Base-by-base conservation (phyloP, 2,888 invertebrate species). In the Homarus gammarus region DNA sequence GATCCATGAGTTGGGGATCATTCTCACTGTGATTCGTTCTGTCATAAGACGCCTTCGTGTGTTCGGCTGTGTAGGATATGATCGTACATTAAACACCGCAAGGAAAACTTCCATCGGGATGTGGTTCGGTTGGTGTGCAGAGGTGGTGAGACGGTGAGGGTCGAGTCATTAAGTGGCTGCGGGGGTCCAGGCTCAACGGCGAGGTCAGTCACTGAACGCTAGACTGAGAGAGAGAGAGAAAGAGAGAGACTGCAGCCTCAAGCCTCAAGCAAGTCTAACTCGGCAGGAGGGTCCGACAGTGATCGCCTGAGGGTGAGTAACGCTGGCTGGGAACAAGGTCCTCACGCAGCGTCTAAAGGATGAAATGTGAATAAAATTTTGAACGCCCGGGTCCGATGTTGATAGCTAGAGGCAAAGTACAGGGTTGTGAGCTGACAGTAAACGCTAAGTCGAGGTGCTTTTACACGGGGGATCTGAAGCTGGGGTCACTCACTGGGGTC, bases 211-310 rank as follows among this genome's bases (percentile, higher is more conserved):
- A 44, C 44, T 44, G 44, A 44, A 12, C 44, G 44, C 44, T 12
- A 5, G 44, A 12, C 6, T 44, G 44, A 31, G 70, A 68, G 49
- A 82, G 82, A 68, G 31, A 33, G 82, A 2, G 70, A 33, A 82
- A 2, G 70, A 0, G n/a, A n/a, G n/a, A n/a, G n/a, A n/a, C n/a
- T n/a, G n/a, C n/a, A n/a, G n/a, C n/a, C n/a, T n/a, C n/a, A n/a
- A n/a, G n/a, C n/a, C n/a, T n/a, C n/a, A n/a, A n/a, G n/a, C n/a
- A n/a, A n/a, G n/a, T n/a, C n/a, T n/a, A n/a, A n/a, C n/a, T n/a
- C n/a, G n/a, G 36, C 18, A 51, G 27, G 15, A 78, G 61, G 70
- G 36, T 31, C 33, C 70, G 36, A 73, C 73, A 27, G 38, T 36
- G 22, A 22, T 56, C 56, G 18, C 56, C 56, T 22, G 56, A 56